Evolutionary conservation across 2,113 vertebrate genomes (phyloP).

Genomic region (Beaufortia kweichowensis): DNA sequence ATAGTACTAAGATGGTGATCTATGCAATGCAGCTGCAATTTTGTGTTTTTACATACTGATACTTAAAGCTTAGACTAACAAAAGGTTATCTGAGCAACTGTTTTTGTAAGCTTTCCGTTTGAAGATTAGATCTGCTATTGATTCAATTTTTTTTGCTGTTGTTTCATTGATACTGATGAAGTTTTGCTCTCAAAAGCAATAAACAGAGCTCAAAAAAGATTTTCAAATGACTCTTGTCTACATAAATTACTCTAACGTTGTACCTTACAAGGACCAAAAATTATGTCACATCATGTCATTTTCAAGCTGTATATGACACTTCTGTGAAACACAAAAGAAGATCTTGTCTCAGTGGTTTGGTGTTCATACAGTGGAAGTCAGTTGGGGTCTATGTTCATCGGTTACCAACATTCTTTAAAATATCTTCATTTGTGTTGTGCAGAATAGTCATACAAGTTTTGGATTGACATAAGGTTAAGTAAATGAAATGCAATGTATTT

Average conservation of each 20-base stretch:
- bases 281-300: too few relatives aligned
- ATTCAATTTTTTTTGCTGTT: not conserved
- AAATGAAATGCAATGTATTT: too few relatives aligned
- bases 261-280: too few relatives aligned
- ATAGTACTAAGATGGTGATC: not conserved
- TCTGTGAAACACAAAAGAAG: too few relatives aligned
- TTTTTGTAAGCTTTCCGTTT: not conserved
- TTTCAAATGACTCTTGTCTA: not conserved
- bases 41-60: conserved; percentile 4
- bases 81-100: not conserved
- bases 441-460: too few relatives aligned
- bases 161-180: not conserved
- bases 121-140: not conserved
- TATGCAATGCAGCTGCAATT: not conserved
- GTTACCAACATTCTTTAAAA: too few relatives aligned
- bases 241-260: not conserved
- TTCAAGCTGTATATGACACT: too few relatives aligned
- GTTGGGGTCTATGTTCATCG: too few relatives aligned
- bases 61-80: not conserved
- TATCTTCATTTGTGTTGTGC: too few relatives aligned
- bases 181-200: not conserved
- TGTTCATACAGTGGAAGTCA: too few relatives aligned
- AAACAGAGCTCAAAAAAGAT: conserved; percentile 4
- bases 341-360: too few relatives aligned
- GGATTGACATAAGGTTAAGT: too few relatives aligned